Conservation (phyloP, 2,113 vertebrate genomes). For the Cygnus buccinator region DNA sequence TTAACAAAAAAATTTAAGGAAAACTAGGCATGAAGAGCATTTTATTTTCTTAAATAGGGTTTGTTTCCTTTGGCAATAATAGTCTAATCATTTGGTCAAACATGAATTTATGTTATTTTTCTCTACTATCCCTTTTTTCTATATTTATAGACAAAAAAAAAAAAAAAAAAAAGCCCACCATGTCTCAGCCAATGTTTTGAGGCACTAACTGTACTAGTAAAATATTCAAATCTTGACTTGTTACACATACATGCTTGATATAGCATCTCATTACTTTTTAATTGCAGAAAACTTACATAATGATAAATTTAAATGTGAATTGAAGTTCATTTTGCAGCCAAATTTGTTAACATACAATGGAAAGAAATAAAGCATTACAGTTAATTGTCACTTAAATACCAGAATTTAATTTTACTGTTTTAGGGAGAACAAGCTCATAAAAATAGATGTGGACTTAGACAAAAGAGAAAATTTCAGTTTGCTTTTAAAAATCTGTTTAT, state of each 20-base stretch:
- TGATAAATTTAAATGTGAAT: background rate
- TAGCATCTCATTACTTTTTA: background rate
- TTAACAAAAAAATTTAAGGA: background rate
- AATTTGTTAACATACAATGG: background rate
- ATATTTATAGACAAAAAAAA: background rate
- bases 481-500: background rate
- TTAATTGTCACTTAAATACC: background rate
- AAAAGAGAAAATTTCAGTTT: slow-evolving; percentile 27
- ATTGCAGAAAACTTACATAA: background rate
- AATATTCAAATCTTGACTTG: background rate
- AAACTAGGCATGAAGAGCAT: background rate
- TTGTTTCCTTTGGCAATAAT: background rate
- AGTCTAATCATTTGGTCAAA: background rate
- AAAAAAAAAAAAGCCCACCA: background rate
- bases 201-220: background rate
- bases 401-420: background rate
- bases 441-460: background rate
- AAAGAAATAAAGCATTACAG: background rate
- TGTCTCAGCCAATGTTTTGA: background rate
- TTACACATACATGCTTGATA: background rate
- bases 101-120: background rate
- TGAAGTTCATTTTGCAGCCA: background rate
- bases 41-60: background rate
- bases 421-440: slow-evolving; percentile 8
- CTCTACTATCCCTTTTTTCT: background rate